These are phyloP conservation scores for Galleria mellonella DNA, from an alignment of 1,140 invertebrate species.

Conservation along the genomic window DNA sequence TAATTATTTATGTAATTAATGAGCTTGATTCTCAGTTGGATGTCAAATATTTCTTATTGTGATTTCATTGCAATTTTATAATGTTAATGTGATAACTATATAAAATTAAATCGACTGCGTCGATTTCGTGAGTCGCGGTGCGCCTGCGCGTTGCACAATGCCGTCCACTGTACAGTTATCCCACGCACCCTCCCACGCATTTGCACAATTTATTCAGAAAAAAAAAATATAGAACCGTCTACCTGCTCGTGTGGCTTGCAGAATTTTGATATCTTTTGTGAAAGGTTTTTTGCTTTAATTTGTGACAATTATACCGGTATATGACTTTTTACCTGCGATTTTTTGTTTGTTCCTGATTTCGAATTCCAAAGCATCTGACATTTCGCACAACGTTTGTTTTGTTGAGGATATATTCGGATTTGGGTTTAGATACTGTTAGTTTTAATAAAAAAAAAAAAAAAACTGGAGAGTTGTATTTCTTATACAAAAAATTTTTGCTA, in stretches of 20 bases:
- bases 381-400: constrained; percentile 65
- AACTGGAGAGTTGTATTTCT: too few relatives aligned
- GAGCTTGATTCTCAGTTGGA: too few relatives aligned
- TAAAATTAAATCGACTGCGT: too few relatives aligned
- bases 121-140: too few relatives aligned
- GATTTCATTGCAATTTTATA: too few relatives aligned
- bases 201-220: constrained; percentile 58
- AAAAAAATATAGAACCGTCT: constrained; percentile 62
- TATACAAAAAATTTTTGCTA: too few relatives aligned
- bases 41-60: too few relatives aligned
- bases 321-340: constrained; percentile 70
- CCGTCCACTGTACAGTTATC: constrained; percentile 54
- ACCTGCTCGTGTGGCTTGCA: constrained; percentile 74
- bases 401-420: constrained; percentile 30
- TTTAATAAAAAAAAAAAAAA: constrained; percentile 16
- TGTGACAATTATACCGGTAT: constrained; percentile 74
- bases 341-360: constrained; percentile 37
- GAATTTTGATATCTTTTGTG: constrained; percentile 72
- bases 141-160: constrained; percentile 10
- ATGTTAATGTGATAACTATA: too few relatives aligned
- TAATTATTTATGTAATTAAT: too few relatives aligned
- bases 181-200: constrained; percentile 59
- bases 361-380: constrained; percentile 35
- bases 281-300: constrained; percentile 70
- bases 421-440: constrained; percentile 37